Percentiles rank a stretch among this genome's conserved stretches.
phyloP scores from a whole-genome alignment of 1,140 invertebrate genomes.

The Vollenhovia emeryi region DNA sequence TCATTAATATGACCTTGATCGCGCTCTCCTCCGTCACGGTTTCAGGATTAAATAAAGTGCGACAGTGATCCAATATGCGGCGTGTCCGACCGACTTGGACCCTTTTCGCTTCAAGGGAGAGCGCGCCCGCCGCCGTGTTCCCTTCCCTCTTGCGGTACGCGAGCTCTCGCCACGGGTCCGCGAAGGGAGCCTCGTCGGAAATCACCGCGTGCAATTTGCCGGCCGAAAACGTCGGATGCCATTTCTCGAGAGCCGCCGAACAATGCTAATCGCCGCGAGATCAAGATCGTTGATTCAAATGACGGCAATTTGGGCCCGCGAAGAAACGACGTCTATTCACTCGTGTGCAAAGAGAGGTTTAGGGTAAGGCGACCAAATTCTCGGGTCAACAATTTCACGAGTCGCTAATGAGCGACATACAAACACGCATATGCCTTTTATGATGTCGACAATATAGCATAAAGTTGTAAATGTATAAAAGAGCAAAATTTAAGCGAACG shows the following conservation, averaged over 20 bases:
- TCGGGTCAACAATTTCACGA: no score
- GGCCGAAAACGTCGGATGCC: neutral
- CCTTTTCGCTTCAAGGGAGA: neutral
- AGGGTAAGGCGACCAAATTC: no score
- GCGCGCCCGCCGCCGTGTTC: no score
- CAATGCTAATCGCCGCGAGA: constrained; percentile 24
- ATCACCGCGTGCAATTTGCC: neutral
- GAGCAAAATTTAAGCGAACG: no score
- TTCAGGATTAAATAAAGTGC: constrained; percentile 14
- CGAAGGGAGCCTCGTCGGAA: neutral
- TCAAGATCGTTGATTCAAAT: neutral
- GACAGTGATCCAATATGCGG: neutral
- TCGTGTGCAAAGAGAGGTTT: neutral
- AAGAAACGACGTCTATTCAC: neutral
- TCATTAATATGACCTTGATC: constrained; percentile 36
- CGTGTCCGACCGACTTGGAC: neutral
- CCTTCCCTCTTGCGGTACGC: no score
- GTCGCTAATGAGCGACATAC: no score
- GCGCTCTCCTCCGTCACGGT: neutral
- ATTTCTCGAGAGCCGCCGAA: neutral
- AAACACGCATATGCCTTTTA: no score
- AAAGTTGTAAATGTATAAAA: no score
- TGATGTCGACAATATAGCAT: no score
- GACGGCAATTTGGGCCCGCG: neutral
- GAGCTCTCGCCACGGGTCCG: neutral